Conservation (phyloP, 2,797 vertebrate species). For the Etheostoma nigrum region DNA sequence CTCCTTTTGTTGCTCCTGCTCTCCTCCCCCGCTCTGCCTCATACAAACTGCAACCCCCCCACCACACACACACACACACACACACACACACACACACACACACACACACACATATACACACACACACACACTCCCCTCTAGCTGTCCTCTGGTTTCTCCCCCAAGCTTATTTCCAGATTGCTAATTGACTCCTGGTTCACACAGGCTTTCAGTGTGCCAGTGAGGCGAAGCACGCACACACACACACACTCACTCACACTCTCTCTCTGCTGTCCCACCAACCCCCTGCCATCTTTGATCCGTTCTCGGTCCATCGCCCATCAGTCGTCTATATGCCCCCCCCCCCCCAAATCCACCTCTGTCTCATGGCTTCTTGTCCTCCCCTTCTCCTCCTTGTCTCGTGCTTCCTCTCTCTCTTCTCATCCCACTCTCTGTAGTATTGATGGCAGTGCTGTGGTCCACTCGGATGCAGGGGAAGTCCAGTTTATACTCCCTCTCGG, state of each 20-base stretch:
- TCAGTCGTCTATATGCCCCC: conserved; percentile 17
- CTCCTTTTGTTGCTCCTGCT: conserved; percentile 64
- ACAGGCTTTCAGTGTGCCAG: conserved; percentile 60
- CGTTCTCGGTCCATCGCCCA: conserved; percentile 19
- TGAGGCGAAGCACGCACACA: conserved; percentile 26
- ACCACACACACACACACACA: no score
- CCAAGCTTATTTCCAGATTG: conserved; percentile 80
- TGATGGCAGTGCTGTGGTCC: conserved; percentile 54
- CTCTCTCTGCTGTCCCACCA: conserved; percentile 11
- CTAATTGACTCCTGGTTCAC: conserved; percentile 82
- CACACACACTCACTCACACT: background rate
- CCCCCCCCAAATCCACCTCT: background rate
- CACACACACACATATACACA: no score
- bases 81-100: no score
- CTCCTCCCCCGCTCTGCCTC: conserved; percentile 42
- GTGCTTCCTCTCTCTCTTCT: background rate
- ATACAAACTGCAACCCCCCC: conserved; percentile 35
- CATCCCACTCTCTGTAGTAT: conserved; percentile 25
- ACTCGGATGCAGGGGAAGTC: conserved; percentile 51
- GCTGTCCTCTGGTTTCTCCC: conserved; percentile 69
- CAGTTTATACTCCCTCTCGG: conserved; percentile 41
- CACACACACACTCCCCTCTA: conserved; percentile 33
- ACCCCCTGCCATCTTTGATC: conserved; percentile 41
- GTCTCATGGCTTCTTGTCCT: conserved; percentile 4
- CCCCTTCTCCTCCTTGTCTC: background rate